Evolutionary conservation across 2,888 invertebrate species (phyloP), one percentile per base, ranked within the genome.

Genomic region (Eueremaeus valkanovi): DNA sequence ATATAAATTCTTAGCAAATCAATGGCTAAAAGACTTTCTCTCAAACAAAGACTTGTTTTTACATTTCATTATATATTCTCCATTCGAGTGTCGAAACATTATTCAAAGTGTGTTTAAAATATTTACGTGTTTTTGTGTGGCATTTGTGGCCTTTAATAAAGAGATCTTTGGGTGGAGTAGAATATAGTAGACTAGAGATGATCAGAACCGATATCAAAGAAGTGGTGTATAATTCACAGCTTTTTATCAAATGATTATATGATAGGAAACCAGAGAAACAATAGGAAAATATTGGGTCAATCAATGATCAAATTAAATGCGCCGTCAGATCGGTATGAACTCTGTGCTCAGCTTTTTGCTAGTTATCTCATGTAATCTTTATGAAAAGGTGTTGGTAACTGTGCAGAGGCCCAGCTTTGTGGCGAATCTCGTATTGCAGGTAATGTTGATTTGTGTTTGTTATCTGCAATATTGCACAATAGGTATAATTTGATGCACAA

Each of bases 161-260:
- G 68, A 68, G 68, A 68, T 68, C 42, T 68, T 68, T 68, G 68
- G 68, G 68, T 68, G 68, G 68, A 68, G 68, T 68, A n/a, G 40
- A 31, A 1, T 66, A 36, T 31, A 36, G 66, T 36, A 5, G 36
- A 36, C 16, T 13, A 16, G 45, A 3, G 16, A 11, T 45, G 24
- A 68, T 40, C 42, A 24, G 2, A 68, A 36, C 33, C 11, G 68
- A 68, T 68, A 68, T 68, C 40, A 68, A 42, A 33, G 21, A 36
- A 45, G 16, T 36, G 42, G n/a, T 66, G 33, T 33, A 31, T 63
- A 33, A 33, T 63, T 33, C 63, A 33, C 18, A 63, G n/a, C 18
- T 63, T n/a, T 63, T 63, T 36, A n/a, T 6, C 33, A 13, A n/a
- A 8, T 63, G 63, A 31, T 63, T 63, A 63, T n/a, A n/a, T n/a